These are phyloP conservation scores for Aromia moschata DNA, from an alignment of 2,888 invertebrate species.

Conservation along the genomic window DNA sequence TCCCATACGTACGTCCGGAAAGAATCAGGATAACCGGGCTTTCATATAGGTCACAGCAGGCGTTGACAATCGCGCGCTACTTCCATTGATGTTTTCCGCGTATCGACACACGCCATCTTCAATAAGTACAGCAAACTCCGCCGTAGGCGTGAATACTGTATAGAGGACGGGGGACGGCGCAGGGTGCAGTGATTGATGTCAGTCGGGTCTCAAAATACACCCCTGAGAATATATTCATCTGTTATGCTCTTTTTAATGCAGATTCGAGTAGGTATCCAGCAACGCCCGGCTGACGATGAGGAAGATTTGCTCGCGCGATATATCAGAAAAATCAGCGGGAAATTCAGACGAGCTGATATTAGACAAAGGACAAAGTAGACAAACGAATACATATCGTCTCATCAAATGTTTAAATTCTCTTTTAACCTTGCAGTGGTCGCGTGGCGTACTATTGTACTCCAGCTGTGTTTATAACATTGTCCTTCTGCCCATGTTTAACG, in stretches of 20 bases:
- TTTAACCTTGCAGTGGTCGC: no score
- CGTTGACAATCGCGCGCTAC: slow-evolving; percentile 15
- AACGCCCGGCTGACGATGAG: neutral
- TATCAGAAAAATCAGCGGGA: neutral
- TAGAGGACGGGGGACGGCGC: no score
- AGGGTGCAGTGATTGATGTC: slow-evolving; percentile 6
- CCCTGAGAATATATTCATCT: slow-evolving; percentile 5
- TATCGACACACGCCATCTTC: slow-evolving; percentile 21
- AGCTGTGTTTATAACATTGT: no score
- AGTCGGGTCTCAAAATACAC: neutral
- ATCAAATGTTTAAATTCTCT: no score
- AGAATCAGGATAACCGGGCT: slow-evolving; percentile 8
- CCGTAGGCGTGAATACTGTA: neutral
- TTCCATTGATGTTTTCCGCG: slow-evolving; percentile 13
- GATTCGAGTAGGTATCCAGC: no score
- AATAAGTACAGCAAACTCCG: neutral
- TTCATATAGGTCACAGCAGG: slow-evolving; percentile 19
- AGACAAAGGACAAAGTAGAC: no score
- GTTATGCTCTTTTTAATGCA: slow-evolving; percentile 3
- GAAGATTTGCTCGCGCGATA: neutral
- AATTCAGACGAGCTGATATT: no score
- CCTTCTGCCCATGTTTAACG: no score
- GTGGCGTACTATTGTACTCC: no score
- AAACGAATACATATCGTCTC: no score
- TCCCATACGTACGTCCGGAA: no score